phyloP scores from a whole-genome alignment of 2,797 vertebrate species.

The Argyrosomus regius region DNA sequence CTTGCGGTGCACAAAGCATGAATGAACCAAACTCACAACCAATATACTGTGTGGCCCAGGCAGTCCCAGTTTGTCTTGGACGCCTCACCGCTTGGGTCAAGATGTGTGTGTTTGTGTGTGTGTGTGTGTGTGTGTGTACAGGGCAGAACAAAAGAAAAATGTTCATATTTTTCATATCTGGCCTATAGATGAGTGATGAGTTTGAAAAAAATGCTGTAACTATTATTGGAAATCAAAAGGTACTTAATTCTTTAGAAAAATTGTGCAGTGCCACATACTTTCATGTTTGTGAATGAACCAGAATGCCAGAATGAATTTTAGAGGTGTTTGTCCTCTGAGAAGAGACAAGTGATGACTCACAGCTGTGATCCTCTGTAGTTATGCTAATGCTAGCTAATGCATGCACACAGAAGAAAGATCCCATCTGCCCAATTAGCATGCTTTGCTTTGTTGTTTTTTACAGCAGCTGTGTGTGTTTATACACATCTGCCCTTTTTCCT shows the following conservation, averaged over 20 bases:
- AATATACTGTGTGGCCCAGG: not conserved
- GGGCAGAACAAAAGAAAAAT: not conserved
- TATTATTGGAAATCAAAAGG: constrained; percentile 1
- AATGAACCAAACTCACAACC: constrained; percentile 27
- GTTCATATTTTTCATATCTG: not conserved
- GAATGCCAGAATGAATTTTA: constrained; percentile 39
- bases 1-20: constrained; percentile 12
- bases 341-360: constrained; percentile 69
- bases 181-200: not conserved
- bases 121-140: not conserved
- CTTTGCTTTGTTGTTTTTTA: constrained; percentile 75
- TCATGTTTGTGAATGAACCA: constrained; percentile 60
- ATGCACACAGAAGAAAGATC: constrained; percentile 76
- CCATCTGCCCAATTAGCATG: constrained; percentile 78
- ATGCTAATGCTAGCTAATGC: constrained; percentile 79
- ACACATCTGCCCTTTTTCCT: constrained; percentile 48
- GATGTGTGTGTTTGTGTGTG: not conserved
- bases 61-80: not conserved
- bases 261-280: constrained; percentile 12
- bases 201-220: not conserved
- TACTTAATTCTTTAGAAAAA: not conserved
- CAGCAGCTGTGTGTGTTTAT: constrained; percentile 38
- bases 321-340: constrained; percentile 39
- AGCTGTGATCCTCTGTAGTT: constrained; percentile 77
- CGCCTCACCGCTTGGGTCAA: not conserved